Evolutionary conservation across 1,140 invertebrate species (phyloP).

Genomic region (Panagrolaimus sp.): DNA sequence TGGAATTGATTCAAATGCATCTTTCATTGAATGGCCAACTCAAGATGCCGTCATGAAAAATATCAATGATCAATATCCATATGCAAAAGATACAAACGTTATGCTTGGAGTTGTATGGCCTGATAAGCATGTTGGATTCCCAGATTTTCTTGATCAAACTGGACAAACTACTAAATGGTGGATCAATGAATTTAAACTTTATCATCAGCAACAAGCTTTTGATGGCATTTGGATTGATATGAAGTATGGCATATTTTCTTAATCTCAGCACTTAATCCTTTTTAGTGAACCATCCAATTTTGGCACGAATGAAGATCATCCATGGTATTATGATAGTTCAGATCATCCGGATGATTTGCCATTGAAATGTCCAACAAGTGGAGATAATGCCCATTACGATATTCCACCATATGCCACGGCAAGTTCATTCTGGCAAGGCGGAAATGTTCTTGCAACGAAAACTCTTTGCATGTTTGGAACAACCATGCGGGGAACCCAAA

Average conservation of each 20-base stretch:
- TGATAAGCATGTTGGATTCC: slow-evolving; percentile 50
- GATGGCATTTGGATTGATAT: slow-evolving; percentile 33
- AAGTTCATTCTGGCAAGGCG: neutral
- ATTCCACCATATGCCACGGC: slow-evolving; percentile 18
- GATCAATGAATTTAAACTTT: slow-evolving; percentile 25
- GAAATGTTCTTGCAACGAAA: slow-evolving; percentile 4
- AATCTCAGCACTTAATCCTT: neutral
- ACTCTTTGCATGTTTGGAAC: slow-evolving; percentile 30
- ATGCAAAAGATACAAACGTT: slow-evolving; percentile 37
- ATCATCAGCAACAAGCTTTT: slow-evolving; percentile 22
- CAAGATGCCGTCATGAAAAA: slow-evolving; percentile 27
- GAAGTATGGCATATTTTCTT: neutral
- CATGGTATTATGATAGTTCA: slow-evolving; percentile 38
- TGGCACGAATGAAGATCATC: slow-evolving; percentile 27
- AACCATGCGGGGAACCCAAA: slow-evolving; percentile 41
- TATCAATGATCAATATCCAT: slow-evolving; percentile 39
- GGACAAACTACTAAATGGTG: slow-evolving; percentile 32
- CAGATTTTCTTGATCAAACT: slow-evolving; percentile 55
- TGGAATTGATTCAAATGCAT: slow-evolving; percentile 20
- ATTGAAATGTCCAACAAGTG: slow-evolving; percentile 7
- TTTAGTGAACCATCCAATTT: slow-evolving; percentile 12
- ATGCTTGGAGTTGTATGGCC: slow-evolving; percentile 59
- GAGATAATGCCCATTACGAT: neutral
- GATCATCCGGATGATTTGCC: slow-evolving; percentile 31
- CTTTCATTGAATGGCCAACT: slow-evolving; percentile 42